Evolutionary conservation across 2,888 invertebrate genomes (phyloP).

Genomic region (Geotrupes spiniger): DNA sequence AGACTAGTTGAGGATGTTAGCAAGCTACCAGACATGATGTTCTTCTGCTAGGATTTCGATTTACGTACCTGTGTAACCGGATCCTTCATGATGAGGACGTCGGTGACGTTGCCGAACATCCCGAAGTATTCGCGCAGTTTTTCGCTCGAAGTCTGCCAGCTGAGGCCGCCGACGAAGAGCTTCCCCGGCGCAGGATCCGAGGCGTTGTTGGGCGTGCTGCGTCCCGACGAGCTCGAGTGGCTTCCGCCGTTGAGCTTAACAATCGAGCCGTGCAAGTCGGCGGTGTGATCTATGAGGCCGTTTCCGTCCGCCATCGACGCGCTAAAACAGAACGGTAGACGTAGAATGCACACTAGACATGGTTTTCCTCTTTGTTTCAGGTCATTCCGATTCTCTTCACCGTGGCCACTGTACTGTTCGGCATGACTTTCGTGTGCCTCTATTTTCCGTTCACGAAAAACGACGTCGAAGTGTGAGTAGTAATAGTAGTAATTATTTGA

Average conservation of each 20-base stretch:
- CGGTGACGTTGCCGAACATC: conserved; percentile 88
- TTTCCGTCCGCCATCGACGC: conserved; percentile 55
- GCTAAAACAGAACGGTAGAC: conserved; percentile 38
- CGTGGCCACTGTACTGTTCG: conserved; percentile 29
- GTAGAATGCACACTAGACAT: neutral
- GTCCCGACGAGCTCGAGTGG: conserved; percentile 67
- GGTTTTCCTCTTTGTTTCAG: conserved; percentile 38
- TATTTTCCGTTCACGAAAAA: conserved; percentile 23
- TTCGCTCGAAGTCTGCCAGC: conserved; percentile 91
- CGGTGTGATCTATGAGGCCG: conserved; percentile 52
- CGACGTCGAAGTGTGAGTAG: conserved; percentile 14
- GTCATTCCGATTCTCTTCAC: conserved; percentile 30
- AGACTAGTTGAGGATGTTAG: too few species aligned
- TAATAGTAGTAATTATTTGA: too few species aligned
- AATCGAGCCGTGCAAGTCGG: conserved; percentile 49
- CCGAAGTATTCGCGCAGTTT: conserved; percentile 90
- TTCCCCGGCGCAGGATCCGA: conserved; percentile 78
- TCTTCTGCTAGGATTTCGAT: too few species aligned
- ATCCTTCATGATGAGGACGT: conserved; percentile 92
- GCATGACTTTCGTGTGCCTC: neutral
- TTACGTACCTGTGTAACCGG: conserved; percentile 82
- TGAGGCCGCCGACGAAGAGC: conserved; percentile 86
- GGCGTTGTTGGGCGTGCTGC: conserved; percentile 67
- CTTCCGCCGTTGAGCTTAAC: conserved; percentile 51
- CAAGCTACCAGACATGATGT: too few species aligned